Conservation (phyloP, 2,797 vertebrate species). For the Halcyon badia region DNA sequence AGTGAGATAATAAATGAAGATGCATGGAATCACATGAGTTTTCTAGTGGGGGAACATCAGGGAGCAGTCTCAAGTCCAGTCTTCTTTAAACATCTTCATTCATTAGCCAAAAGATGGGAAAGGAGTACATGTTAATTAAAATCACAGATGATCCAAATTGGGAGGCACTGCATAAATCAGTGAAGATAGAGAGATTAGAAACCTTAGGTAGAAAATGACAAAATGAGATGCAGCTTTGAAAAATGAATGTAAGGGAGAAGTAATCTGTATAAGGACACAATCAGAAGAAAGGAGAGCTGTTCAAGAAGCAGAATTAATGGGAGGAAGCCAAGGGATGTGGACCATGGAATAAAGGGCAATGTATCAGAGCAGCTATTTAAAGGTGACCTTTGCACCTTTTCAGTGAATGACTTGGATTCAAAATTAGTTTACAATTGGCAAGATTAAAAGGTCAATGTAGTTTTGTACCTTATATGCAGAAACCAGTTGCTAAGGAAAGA, state of each 20-base stretch:
- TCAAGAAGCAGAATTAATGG: constrained; percentile 23
- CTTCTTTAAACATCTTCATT: constrained; percentile 61
- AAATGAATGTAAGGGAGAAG: background rate
- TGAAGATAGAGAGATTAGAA: constrained; percentile 30
- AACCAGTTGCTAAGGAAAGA: background rate
- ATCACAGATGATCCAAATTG: constrained; percentile 64
- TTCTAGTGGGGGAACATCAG: constrained; percentile 35
- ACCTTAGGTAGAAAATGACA: constrained; percentile 53
- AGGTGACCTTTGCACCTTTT: constrained; percentile 30
- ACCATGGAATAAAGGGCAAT: constrained; percentile 1
- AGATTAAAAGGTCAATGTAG: background rate
- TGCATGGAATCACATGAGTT: background rate
- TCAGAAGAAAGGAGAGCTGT: background rate
- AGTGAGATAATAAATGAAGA: constrained; percentile 59
- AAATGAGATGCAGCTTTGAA: constrained; percentile 42
- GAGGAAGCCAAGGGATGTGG: background rate
- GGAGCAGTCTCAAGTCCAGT: constrained; percentile 35
- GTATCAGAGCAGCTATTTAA: constrained; percentile 11
- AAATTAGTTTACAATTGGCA: constrained; percentile 25
- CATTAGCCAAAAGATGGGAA: constrained; percentile 52
- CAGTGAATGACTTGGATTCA: background rate
- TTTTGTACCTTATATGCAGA: background rate
- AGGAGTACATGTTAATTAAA: constrained; percentile 60
- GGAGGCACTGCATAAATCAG: constrained; percentile 52
- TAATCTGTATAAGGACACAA: background rate